Percentiles rank a stretch among this genome's conserved stretches.
Conservation (phyloP, 2,797 vertebrate species). For the Psittacula echo region DNA sequence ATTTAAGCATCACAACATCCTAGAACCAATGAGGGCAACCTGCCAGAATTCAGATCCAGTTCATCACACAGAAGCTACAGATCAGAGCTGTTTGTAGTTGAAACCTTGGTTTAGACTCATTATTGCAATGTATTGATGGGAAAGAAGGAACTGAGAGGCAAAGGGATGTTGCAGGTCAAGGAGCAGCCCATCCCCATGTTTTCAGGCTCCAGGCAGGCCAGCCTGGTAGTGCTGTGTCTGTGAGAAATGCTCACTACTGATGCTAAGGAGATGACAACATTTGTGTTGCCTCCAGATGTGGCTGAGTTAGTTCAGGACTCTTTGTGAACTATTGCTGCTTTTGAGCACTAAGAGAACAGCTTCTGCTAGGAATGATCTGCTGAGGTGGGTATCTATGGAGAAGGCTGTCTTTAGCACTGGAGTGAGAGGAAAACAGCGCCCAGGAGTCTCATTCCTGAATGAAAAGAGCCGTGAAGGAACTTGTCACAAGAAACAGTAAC, state of each 20-base stretch:
- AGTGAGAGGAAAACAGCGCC: neutral
- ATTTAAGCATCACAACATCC: neutral
- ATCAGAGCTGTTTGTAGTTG: neutral
- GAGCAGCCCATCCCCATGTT: accelerated
- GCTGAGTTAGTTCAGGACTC: neutral
- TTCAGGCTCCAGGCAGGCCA: neutral
- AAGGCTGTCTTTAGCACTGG: neutral
- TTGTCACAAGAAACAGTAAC: neutral
- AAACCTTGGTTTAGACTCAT: neutral
- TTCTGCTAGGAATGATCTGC: neutral
- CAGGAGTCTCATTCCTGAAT: neutral
- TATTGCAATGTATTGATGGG: neutral
- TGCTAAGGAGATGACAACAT: neutral
- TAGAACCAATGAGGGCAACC: neutral
- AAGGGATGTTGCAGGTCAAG: neutral
- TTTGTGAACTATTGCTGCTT: neutral
- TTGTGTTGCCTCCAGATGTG: accelerated
- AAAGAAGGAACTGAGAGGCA: neutral
- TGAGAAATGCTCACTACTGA: neutral
- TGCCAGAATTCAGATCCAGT: neutral
- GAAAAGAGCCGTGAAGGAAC: neutral
- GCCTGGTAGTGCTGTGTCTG: neutral
- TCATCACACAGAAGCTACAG: neutral
- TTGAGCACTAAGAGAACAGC: neutral
- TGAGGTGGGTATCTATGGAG: neutral